Evolutionary conservation across 2,888 invertebrate species (phyloP).

Genomic region (Nymphalis urticae): DNA sequence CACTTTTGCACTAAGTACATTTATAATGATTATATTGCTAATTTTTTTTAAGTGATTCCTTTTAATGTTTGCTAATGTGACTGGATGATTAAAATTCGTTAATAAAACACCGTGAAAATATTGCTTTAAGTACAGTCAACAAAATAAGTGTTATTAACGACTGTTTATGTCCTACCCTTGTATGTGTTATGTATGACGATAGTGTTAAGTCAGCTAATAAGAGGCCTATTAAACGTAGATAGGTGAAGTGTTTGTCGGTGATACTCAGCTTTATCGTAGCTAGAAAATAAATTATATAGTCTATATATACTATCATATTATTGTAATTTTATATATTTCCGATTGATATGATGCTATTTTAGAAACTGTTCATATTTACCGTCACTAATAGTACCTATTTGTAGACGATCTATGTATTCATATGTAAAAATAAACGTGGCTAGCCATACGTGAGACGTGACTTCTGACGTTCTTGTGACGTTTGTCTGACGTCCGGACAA

Average conservation of each 20-base stretch:
- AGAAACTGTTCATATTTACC: not conserved
- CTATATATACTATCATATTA: slow-evolving; percentile 5
- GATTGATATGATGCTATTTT: not conserved
- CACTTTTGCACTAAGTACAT: too few relatives aligned
- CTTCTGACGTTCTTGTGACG: not conserved
- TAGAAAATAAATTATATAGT: slow-evolving; percentile 28
- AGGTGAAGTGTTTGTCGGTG: slow-evolving; percentile 23
- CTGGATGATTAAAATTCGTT: too few relatives aligned
- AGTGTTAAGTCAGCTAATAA: not conserved
- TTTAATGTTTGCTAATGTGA: too few relatives aligned
- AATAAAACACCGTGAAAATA: too few relatives aligned
- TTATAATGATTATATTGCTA: too few relatives aligned
- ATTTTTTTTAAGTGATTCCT: too few relatives aligned
- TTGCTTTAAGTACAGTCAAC: too few relatives aligned
- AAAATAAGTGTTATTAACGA: not conserved
- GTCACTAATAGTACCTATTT: not conserved
- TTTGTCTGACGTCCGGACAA: not conserved
- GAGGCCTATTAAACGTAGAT: not conserved
- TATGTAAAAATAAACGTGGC: not conserved
- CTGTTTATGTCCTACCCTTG: not conserved
- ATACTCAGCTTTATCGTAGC: slow-evolving; percentile 39
- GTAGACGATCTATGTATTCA: not conserved
- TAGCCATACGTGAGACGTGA: not conserved
- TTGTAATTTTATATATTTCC: not conserved
- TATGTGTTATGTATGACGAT: not conserved